Evolutionary conservation across 2,888 invertebrate genomes (phyloP).

Genomic region (Sphaerolaimus hirsutus): DNA sequence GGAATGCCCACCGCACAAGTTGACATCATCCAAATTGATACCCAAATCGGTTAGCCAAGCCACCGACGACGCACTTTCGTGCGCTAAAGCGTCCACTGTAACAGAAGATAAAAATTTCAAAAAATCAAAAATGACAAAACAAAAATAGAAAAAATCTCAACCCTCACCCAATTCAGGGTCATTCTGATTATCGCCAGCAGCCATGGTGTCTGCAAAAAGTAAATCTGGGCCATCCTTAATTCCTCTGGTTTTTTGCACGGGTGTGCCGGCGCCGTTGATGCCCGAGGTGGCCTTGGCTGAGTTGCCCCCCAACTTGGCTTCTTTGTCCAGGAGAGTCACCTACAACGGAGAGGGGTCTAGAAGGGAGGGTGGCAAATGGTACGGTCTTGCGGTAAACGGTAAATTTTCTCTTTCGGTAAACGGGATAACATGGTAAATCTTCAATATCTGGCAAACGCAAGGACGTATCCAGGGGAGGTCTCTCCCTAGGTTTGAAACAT

Average conservation of each 20-base stretch:
- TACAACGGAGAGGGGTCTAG: no score
- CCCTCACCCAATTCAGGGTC: constrained; percentile 16
- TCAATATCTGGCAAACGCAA: no score
- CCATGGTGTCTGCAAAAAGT: constrained; percentile 19
- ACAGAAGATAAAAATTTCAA: not conserved
- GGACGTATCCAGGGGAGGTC: no score
- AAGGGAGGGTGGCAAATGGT: no score
- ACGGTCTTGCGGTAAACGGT: no score
- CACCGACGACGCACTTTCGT: not conserved
- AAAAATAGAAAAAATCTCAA: not conserved
- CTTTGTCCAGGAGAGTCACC: constrained; percentile 13
- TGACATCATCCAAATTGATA: constrained; percentile 19
- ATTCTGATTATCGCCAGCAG: constrained; percentile 21
- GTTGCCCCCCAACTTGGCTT: constrained; percentile 20
- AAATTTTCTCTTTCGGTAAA: no score
- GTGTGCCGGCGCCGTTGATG: constrained; percentile 19
- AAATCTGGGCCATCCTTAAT: constrained; percentile 9
- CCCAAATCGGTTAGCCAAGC: constrained; percentile 15
- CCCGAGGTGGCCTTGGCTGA: constrained; percentile 21
- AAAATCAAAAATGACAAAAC: constrained; percentile 1
- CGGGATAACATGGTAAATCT: no score
- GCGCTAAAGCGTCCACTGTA: not conserved
- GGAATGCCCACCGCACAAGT: constrained; percentile 23
- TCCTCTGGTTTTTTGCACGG: constrained; percentile 13
- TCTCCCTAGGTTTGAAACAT: no score